Percentiles rank a stretch among this genome's conserved stretches.
Evolutionary conservation across 2,113 vertebrate species (phyloP).

Genomic region (Misgurnus anguillicaudatus): DNA sequence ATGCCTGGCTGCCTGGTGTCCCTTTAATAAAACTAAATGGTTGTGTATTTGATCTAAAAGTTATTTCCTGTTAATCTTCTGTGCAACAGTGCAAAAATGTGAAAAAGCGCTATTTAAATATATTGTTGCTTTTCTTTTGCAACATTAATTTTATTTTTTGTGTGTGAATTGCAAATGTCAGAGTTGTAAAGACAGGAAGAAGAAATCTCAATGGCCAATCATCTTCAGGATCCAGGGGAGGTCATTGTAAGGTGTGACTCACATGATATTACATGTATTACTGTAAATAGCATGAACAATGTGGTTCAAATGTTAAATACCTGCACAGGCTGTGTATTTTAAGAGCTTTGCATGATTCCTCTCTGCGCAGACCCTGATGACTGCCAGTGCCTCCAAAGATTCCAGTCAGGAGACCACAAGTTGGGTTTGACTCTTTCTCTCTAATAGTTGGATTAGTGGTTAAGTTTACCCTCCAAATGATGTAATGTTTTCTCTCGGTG

Average conservation of each 20-base stretch:
- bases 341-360: not conserved
- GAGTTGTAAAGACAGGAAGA: not conserved
- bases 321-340: too few relatives aligned
- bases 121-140: too few relatives aligned
- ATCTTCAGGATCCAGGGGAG: not conserved
- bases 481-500: not conserved
- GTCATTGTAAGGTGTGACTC: not conserved
- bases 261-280: too few relatives aligned
- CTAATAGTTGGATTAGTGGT: not conserved
- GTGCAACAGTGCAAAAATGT: too few relatives aligned
- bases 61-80: too few relatives aligned
- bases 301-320: too few relatives aligned
- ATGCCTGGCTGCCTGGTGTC: too few relatives aligned
- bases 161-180: not conserved
- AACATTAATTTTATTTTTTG: too few relatives aligned
- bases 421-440: slow-evolving; percentile 10
- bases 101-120: too few relatives aligned
- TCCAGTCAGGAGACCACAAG: slow-evolving; percentile 40
- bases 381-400: slow-evolving; percentile 5
- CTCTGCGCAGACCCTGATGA: not conserved
- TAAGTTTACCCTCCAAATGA: not conserved
- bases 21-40: too few relatives aligned
- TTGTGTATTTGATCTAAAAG: too few relatives aligned
- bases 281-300: too few relatives aligned
- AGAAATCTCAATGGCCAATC: not conserved